Base-by-base conservation (phyloP, 2,888 invertebrate species). In the Osmoderma eremita region DNA sequence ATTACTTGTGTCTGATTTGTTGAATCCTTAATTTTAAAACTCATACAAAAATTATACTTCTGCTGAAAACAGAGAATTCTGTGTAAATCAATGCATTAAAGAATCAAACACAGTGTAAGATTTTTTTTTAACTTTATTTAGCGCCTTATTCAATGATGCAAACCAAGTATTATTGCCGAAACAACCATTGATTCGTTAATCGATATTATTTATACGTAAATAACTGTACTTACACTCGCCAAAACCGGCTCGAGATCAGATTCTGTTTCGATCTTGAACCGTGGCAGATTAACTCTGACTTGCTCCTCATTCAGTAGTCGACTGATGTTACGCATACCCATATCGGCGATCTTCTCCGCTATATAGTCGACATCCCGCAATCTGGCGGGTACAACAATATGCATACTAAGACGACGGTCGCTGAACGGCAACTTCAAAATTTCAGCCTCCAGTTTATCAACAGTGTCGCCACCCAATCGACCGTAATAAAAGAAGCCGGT, bases 191-290 rank as follows among this genome's bases (percentile, higher is more conserved):
- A n/a, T n/a, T n/a, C n/a, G n/a, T n/a, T n/a, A n/a, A n/a, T n/a
- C n/a, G n/a, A n/a, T n/a, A n/a, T n/a, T n/a, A n/a, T n/a, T n/a
- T n/a, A 10, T 18, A 17, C 0, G 8, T 18, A 20, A 18, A 8
- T 8, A 36, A 30, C 17, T 4, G 51, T 18, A 48, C 76, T 81
- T 82, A 93, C 93, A 84, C 90, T 85, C 12, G 83, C 79, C 50
- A 94, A 80, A 13, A 88, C 75, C 0, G 83, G 81, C 12, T 84
- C 84, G 42, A 94, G 82, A 70, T 91, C 84, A 12, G 91, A 86
- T 69, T 87, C 86, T 8, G 87, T 87, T 80, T 94, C 93, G 51
- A 94, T 87, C 80, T 90, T 91, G 80, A 95, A 94, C 80, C 89
- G 92, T 1, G 95, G 95, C 48, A 95, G 78, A 17, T 85, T 85